Conservation (phyloP, 1,140 invertebrate genomes). For the Physella acuta region DNA sequence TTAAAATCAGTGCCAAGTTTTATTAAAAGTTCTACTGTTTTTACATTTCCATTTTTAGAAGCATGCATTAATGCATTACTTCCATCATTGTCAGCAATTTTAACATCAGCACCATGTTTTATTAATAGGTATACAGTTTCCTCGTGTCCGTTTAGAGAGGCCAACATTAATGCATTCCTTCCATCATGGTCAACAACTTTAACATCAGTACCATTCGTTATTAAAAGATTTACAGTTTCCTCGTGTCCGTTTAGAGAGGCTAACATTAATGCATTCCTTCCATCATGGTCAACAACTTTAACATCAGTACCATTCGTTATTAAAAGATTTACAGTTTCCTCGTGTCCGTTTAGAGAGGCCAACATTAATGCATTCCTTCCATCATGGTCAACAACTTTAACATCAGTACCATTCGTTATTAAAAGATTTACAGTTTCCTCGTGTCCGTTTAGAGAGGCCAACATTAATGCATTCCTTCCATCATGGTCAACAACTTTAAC, state of each 20-base stretch:
- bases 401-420: too few species aligned
- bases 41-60: conserved; percentile 16
- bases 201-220: conserved; percentile 14
- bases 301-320: too few species aligned
- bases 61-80: conserved; percentile 30
- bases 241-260: conserved; percentile 23
- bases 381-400: conserved; percentile 23
- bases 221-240: conserved; percentile 16
- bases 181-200: conserved; percentile 23
- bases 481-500: background rate
- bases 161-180: conserved; percentile 7
- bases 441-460: too few species aligned
- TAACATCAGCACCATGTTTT: conserved; percentile 13
- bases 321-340: conserved; percentile 5
- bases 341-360: conserved; percentile 21
- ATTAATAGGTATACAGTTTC: conserved; percentile 17
- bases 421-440: too few species aligned
- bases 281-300: conserved; percentile 21
- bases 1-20: too few species aligned
- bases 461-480: too few species aligned
- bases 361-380: conserved; percentile 30
- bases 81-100: conserved; percentile 22
- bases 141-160: background rate
- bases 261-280: conserved; percentile 19
- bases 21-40: conserved; percentile 13